Conservation (phyloP, 2,888 invertebrate genomes). For the Caenorhabditis drosophilae region DNA sequence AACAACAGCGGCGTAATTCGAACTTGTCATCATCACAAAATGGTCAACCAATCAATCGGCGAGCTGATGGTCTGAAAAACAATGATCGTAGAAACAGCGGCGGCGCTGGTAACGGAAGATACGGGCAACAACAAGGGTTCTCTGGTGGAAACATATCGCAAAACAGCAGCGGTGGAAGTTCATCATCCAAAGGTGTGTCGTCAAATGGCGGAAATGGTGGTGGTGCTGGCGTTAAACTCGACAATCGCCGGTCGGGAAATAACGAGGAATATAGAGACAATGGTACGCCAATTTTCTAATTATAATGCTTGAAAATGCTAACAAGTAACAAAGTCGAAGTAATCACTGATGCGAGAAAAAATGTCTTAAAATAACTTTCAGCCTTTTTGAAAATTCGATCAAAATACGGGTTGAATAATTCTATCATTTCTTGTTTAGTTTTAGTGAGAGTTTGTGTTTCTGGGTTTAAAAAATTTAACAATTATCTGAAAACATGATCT, state of each 20-base stretch:
- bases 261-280: slow-evolving; percentile 23
- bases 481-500: no score
- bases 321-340: no score
- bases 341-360: no score
- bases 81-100: slow-evolving; percentile 33
- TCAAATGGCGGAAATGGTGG: slow-evolving; percentile 4
- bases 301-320: no score
- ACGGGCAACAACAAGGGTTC: neutral
- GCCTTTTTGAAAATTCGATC: no score
- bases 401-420: no score
- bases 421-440: no score
- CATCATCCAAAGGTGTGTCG: slow-evolving; percentile 3
- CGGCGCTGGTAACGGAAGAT: neutral
- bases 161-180: slow-evolving; percentile 15
- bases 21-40: slow-evolving; percentile 1
- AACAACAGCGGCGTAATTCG: slow-evolving; percentile 11
- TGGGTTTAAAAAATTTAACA: no score
- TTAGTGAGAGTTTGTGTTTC: no score
- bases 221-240: no score
- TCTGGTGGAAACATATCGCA: slow-evolving; percentile 5
- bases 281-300: slow-evolving; percentile 9
- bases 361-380: no score
- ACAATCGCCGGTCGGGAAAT: slow-evolving; percentile 17
- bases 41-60: slow-evolving; percentile 17
- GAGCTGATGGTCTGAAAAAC: slow-evolving; percentile 38